Evolutionary conservation across 2,888 invertebrate species (phyloP).

Genomic region (Altica lythri): DNA sequence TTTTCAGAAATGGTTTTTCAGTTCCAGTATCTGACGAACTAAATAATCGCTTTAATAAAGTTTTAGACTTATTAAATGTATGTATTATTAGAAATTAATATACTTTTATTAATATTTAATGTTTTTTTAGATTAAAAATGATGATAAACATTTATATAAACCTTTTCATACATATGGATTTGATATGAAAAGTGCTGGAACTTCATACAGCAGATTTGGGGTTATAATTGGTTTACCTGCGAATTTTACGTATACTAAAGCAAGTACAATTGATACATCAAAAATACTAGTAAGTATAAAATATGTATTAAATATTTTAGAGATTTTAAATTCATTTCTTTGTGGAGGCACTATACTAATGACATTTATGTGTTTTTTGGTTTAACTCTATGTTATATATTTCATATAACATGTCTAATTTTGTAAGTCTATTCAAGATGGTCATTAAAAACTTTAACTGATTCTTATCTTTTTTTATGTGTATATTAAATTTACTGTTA

Average conservation of each 20-base stretch:
- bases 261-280: conserved; percentile 62
- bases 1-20: conserved; percentile 64
- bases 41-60: conserved; percentile 60
- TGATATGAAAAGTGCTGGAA: conserved; percentile 73
- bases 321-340: background rate
- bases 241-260: conserved; percentile 67
- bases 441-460: background rate
- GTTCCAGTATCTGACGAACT: conserved; percentile 62
- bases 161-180: conserved; percentile 77
- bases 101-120: background rate
- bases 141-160: conserved; percentile 60
- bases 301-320: background rate
- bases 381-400: background rate
- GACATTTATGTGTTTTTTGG: background rate
- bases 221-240: conserved; percentile 74
- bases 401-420: background rate
- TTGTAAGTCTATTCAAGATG: background rate
- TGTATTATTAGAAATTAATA: background rate
- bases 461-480: background rate
- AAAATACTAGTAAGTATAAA: conserved; percentile 60
- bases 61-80: conserved; percentile 64
- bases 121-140: conserved; percentile 54
- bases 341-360: background rate
- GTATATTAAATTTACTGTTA: background rate
- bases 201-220: conserved; percentile 61